A percentile compares a stretch with the other conserved stretches of the same genome.
phyloP scores from a whole-genome alignment of 1,140 invertebrate species.

The Heliconius hermathena region DNA sequence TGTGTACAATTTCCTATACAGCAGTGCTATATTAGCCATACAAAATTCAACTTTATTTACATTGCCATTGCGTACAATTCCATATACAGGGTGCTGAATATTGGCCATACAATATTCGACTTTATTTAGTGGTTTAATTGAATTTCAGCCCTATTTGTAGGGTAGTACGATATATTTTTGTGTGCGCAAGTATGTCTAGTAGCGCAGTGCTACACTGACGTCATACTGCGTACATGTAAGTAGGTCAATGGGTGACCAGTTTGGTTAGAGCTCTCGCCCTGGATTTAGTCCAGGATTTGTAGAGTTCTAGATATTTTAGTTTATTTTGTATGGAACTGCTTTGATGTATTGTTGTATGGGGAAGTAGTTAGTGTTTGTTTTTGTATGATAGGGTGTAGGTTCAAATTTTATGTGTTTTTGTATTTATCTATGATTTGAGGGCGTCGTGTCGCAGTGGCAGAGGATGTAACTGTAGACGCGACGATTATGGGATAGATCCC shows the following conservation, averaged over 20 bases:
- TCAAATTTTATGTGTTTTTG: neutral
- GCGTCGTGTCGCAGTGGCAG: too few species aligned
- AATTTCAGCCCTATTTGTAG: conserved; percentile 45
- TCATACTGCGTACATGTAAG: conserved; percentile 61
- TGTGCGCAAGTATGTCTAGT: conserved; percentile 27
- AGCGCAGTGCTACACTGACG: conserved; percentile 62
- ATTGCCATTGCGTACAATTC: neutral
- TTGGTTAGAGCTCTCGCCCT: conserved; percentile 37
- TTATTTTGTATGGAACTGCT: neutral
- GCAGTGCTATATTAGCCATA: neutral
- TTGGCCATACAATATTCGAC: neutral
- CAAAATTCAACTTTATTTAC: conserved; percentile 25
- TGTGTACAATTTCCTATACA: too few species aligned
- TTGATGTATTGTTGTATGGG: neutral
- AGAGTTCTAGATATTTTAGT: neutral
- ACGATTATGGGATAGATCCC: too few species aligned
- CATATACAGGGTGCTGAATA: neutral
- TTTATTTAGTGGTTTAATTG: conserved; percentile 24
- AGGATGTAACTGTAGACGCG: too few species aligned
- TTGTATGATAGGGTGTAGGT: neutral
- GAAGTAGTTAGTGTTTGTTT: neutral
- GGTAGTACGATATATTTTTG: conserved; percentile 36
- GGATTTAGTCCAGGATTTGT: neutral
- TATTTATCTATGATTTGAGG: neutral
- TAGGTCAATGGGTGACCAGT: conserved; percentile 57